A percentile compares a stretch with the other conserved stretches of the same genome.
These are phyloP conservation scores for Helicolenus hilgendorfi DNA, from an alignment of 2,797 vertebrate genomes.

Conservation along the genomic window DNA sequence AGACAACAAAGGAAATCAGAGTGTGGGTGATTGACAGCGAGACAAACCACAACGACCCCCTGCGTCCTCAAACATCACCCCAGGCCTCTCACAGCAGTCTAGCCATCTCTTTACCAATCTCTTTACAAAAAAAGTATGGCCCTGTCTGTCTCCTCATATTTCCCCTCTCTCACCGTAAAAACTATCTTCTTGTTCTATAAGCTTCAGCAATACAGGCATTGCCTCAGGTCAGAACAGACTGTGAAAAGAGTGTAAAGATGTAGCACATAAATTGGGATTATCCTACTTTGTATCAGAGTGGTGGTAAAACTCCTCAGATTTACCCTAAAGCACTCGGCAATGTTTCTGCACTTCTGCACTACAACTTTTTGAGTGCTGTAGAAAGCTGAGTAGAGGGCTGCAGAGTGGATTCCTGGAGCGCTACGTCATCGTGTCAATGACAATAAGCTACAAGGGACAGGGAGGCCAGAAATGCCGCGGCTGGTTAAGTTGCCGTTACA, in stretches of 20 bases:
- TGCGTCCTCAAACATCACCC: conserved; percentile 80
- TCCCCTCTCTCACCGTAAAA: conserved; percentile 46
- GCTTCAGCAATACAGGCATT: conserved; percentile 7
- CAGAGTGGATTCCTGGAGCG: conserved; percentile 74
- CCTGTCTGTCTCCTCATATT: conserved; percentile 50
- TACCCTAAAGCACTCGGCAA: conserved; percentile 27
- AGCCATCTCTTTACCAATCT: conserved; percentile 68
- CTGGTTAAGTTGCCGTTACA: conserved; percentile 83
- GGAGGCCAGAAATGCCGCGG: conserved; percentile 76
- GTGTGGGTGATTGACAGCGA: conserved; percentile 85
- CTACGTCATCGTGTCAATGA: conserved; percentile 78
- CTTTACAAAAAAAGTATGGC: conserved; percentile 39
- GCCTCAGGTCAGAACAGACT: conserved; percentile 30
- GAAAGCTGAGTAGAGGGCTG: conserved; percentile 44
- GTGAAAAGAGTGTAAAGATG: conserved; percentile 30
- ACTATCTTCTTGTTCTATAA: conserved; percentile 13
- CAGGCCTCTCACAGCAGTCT: conserved; percentile 67
- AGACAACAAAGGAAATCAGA: conserved; percentile 87
- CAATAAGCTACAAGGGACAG: conserved; percentile 77
- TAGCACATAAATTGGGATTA: conserved; percentile 49
- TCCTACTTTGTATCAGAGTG: conserved; percentile 33
- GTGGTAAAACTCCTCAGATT: conserved; percentile 42
- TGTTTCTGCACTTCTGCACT: conserved; percentile 38
- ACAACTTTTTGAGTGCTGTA: conserved; percentile 42
- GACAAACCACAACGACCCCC: conserved; percentile 85